Conservation (phyloP, 2,797 vertebrate genomes). For the Paramormyrops hopkinsi region DNA sequence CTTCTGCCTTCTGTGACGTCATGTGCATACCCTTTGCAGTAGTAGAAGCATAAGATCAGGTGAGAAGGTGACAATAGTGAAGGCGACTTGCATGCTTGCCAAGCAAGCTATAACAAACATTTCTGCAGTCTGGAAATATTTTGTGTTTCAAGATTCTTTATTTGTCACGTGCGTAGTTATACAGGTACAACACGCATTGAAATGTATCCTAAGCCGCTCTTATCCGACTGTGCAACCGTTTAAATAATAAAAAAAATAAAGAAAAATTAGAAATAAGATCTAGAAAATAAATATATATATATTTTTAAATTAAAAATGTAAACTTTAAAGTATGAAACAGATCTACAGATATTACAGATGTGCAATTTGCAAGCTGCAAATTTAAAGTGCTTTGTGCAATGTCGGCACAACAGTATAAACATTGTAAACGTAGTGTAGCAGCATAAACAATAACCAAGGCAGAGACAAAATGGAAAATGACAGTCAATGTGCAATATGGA, state of each 20-base stretch:
- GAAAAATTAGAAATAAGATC: neutral
- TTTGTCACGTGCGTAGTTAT: neutral
- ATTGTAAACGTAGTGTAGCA: neutral
- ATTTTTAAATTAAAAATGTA: too few relatives aligned
- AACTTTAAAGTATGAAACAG: neutral
- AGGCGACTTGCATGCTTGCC: neutral
- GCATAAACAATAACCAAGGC: neutral
- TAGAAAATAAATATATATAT: neutral
- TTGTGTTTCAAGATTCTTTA: neutral
- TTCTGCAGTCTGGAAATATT: neutral
- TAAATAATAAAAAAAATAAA: neutral
- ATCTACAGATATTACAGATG: neutral
- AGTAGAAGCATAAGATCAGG: neutral
- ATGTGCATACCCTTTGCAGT: neutral
- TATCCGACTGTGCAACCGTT: neutral
- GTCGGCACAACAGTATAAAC: neutral
- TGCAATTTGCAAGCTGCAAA: neutral
- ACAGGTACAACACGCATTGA: neutral
- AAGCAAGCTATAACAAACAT: neutral
- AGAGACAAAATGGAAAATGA: neutral
- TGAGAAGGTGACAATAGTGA: neutral
- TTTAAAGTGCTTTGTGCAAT: neutral
- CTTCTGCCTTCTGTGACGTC: neutral
- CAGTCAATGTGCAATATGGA: neutral
- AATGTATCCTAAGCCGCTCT: neutral